A percentile compares a stretch with the other conserved stretches of the same genome.
Conservation (phyloP, 2,888 invertebrate genomes). For the Stenoptilia bipunctidactyla region DNA sequence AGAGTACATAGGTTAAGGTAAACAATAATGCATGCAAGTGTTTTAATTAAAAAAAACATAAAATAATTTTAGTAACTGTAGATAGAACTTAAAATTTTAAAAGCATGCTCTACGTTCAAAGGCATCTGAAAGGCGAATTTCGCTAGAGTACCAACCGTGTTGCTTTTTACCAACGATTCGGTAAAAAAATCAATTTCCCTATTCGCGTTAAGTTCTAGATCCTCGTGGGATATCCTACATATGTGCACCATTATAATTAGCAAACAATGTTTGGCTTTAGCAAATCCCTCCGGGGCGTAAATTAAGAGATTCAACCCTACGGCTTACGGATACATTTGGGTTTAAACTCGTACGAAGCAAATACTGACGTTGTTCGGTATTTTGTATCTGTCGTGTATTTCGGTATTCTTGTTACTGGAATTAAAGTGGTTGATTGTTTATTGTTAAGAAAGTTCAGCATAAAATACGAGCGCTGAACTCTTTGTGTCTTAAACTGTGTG, state of each 20-base stretch:
- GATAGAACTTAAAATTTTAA: too few relatives aligned
- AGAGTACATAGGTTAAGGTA: too few relatives aligned
- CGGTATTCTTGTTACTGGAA: constrained; percentile 26
- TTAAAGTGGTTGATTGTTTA: constrained; percentile 31
- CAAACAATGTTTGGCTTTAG: constrained; percentile 70
- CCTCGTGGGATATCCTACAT: constrained; percentile 60
- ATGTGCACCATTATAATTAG: constrained; percentile 68
- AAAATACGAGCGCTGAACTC: constrained; percentile 6
- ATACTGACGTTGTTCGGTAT: constrained; percentile 24
- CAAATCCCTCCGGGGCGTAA: constrained; percentile 70
- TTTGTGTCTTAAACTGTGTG: constrained; percentile 3
- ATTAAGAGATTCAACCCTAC: constrained; percentile 64
- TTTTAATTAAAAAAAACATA: too few relatives aligned
- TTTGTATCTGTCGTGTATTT: constrained; percentile 31
- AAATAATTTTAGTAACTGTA: too few relatives aligned
- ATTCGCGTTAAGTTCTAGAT: constrained; percentile 51
- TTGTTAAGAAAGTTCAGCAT: constrained; percentile 7
- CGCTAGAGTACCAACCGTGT: too few relatives aligned
- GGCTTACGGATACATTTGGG: constrained; percentile 58
- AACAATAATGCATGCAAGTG: too few relatives aligned
- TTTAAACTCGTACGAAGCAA: constrained; percentile 31
- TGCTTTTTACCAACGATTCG: too few relatives aligned
- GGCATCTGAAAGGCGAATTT: too few relatives aligned
- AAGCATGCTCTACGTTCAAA: too few relatives aligned
- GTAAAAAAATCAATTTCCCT: too few relatives aligned